Evolutionary conservation across 23 tunicate species (phyloP).

Genomic region (Trididemnum miniatum): DNA sequence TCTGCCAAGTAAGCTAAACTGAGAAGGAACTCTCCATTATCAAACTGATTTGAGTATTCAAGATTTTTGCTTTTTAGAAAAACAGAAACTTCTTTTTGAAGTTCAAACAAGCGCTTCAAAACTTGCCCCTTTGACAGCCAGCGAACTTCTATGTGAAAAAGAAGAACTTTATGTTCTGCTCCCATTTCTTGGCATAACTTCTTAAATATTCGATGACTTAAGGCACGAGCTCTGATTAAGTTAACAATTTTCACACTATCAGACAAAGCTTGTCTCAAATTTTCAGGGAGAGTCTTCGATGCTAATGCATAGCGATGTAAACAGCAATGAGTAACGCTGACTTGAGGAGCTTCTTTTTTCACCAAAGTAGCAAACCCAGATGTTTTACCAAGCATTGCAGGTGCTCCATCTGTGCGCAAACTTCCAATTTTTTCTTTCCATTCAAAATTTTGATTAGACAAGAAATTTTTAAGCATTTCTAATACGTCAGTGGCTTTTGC

Average conservation of each 20-base stretch:
- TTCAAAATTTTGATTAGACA: neutral
- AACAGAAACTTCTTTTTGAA: neutral
- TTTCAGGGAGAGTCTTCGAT: slow-evolving; percentile 5
- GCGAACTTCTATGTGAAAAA: neutral
- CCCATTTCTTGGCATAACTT: slow-evolving; percentile 27
- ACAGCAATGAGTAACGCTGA: slow-evolving; percentile 5
- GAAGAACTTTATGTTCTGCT: neutral
- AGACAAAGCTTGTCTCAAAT: slow-evolving; percentile 10
- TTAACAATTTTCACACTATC: slow-evolving; percentile 20
- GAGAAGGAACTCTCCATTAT: slow-evolving; percentile 15
- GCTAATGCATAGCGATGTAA: slow-evolving; percentile 2
- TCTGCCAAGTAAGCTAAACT: slow-evolving; percentile 32
- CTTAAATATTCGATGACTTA: slow-evolving; percentile 5
- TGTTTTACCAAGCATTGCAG: slow-evolving; percentile 18
- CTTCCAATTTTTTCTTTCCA: slow-evolving; percentile 29
- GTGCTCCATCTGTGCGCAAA: slow-evolving; percentile 33
- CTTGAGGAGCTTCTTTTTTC: slow-evolving; percentile 12
- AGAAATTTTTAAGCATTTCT: slow-evolving; percentile 5
- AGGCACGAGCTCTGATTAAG: slow-evolving; percentile 19
- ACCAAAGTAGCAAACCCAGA: slow-evolving; percentile 26
- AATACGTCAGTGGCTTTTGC: slow-evolving; percentile 16
- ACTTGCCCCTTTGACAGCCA: neutral
- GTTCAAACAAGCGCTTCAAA: neutral
- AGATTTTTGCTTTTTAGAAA: slow-evolving; percentile 22
- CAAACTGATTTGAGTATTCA: slow-evolving; percentile 25